A percentile compares a stretch with the other conserved stretches of the same genome.
Conservation (phyloP, 2,888 invertebrate species). For the Tachina fera region DNA sequence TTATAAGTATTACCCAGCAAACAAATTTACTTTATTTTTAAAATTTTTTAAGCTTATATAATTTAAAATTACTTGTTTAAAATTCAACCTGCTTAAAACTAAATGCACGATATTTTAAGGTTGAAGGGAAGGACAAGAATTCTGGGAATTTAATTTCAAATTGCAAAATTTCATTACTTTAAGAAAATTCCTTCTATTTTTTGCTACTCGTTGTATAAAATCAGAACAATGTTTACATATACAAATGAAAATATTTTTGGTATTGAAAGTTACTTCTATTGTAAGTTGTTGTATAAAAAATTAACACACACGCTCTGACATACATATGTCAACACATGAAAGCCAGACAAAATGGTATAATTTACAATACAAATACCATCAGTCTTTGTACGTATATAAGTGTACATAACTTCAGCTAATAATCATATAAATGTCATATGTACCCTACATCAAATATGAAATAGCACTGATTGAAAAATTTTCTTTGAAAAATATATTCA, state of each 20-base stretch:
- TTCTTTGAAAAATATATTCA: too few species aligned
- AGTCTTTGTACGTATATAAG: conserved; percentile 7
- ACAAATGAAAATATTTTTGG: too few species aligned
- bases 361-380: conserved; percentile 36
- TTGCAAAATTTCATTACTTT: too few species aligned
- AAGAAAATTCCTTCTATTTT: background rate
- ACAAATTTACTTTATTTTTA: background rate
- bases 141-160: too few species aligned
- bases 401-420: background rate
- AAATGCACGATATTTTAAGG: too few species aligned
- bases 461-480: too few species aligned
- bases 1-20: background rate
- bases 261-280: conserved; percentile 3
- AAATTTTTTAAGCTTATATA: too few species aligned
- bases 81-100: too few species aligned
- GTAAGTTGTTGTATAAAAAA: conserved; percentile 3
- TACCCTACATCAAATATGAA: background rate
- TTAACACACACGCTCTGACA: too few species aligned
- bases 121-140: too few species aligned
- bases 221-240: background rate
- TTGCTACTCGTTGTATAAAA: background rate
- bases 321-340: background rate
- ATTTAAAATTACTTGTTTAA: too few species aligned
- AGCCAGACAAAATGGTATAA: background rate
- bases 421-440: background rate